Conservation (phyloP, 2,888 invertebrate species). For the Carabus problematicus region DNA sequence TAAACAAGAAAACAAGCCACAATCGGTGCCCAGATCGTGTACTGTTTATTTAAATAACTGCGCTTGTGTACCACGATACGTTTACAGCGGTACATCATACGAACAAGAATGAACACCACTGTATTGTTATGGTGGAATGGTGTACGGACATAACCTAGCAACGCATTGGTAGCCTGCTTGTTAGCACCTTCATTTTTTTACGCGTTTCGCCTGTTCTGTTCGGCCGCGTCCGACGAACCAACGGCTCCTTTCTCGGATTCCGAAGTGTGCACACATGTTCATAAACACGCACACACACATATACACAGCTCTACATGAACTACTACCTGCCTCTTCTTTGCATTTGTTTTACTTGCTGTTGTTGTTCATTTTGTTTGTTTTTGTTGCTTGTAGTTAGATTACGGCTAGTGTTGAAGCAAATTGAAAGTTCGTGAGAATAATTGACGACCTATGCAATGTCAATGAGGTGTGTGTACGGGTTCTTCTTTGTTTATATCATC, state of each 20-base stretch:
- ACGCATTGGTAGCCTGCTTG: slow-evolving; percentile 48
- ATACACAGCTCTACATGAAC: neutral
- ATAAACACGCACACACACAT: neutral
- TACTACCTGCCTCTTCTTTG: no score
- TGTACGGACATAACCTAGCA: slow-evolving; percentile 43
- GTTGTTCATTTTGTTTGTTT: no score
- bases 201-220: slow-evolving; percentile 8
- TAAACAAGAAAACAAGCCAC: slow-evolving; percentile 60
- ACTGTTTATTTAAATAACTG: slow-evolving; percentile 61
- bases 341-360: no score
- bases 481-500: neutral
- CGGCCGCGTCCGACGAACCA: neutral
- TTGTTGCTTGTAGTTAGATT: no score
- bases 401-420: no score
- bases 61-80: slow-evolving; percentile 45
- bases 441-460: neutral
- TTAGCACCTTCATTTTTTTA: slow-evolving; percentile 48
- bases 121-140: slow-evolving; percentile 46
- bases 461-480: slow-evolving; percentile 1
- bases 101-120: slow-evolving; percentile 37
- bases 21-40: slow-evolving; percentile 57
- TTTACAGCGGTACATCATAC: slow-evolving; percentile 44
- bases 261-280: neutral
- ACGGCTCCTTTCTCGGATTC: neutral
- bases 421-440: no score